Base-by-base conservation (phyloP, 2,113 vertebrate genomes). In the Papio anubis region DNA sequence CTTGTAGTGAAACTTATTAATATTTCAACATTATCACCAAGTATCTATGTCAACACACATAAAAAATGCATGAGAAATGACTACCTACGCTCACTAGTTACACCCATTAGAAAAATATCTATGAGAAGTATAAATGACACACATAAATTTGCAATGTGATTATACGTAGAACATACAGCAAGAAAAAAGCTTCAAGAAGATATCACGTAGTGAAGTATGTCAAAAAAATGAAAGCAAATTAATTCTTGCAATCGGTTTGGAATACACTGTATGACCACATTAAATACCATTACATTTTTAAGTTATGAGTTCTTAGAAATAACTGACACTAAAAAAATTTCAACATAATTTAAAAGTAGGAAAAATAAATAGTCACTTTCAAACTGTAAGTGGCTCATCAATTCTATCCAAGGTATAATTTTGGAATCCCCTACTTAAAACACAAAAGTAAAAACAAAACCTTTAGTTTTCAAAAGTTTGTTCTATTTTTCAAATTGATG, bases 31-130 rank as follows among this genome's bases (percentile, higher is more conserved):
- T 92, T 75, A 97, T 96, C 88, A 57, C 35, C 59, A 82, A 97
- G 85, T 95, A 95, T 95, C 95, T 97, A 43, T 96, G 94, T 95
- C 93, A 98, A 92, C 92, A 95, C 55, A 96, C 45, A 95, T 97
- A 59, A 97, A 97, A 97, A 98, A 98, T 90, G 87, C 32, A 98
- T 97, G 89, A 94, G 95, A 96, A 94, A 96, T 80, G 61, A 80
- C 93, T 78, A 94, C 68, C 82, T 95, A 80, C 4, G 27, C 64
- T 93, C n/a, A 66, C 23, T 48, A 57, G 68, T 91, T 92, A 78
- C n/a, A 92, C 27, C 40, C 75, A 92, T 92, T 97, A 89, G 75
- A 87, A 89, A 93, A 81, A 94, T 61, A 38, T 20, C 40, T 35
- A 73, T 90, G 68, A 88, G 61, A 95, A 87, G 96, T 72, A 92